Percentiles rank a stretch among this genome's conserved stretches.
Conservation (phyloP, 2,888 invertebrate species). For the Oligia strigilis region DNA sequence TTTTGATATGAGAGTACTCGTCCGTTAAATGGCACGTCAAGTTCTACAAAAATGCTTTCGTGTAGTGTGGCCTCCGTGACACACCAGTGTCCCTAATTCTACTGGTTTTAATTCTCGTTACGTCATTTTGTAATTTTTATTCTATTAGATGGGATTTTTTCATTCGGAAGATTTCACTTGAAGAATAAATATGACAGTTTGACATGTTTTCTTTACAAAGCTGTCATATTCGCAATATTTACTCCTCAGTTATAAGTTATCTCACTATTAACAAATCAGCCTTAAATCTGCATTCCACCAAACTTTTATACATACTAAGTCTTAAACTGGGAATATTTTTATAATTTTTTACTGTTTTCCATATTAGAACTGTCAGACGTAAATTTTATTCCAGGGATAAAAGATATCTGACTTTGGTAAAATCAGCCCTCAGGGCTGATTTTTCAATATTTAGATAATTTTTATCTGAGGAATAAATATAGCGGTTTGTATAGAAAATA, state of each 20-base stretch:
- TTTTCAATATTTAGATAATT: not conserved
- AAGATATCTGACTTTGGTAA: too few species aligned
- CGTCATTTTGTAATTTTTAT: not conserved
- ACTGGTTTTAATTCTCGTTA: not conserved
- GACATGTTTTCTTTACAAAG: not conserved
- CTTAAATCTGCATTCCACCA: not conserved
- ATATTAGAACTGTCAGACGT: too few species aligned
- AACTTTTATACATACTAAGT: too few species aligned
- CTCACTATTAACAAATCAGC: not conserved
- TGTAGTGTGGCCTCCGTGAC: not conserved
- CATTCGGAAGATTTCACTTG: not conserved
- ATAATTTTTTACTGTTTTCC: too few species aligned
- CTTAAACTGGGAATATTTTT: too few species aligned
- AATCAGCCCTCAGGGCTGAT: too few species aligned
- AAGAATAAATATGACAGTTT: not conserved
- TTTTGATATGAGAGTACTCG: not conserved
- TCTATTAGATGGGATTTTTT: not conserved
- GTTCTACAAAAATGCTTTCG: not conserved
- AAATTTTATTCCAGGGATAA: too few species aligned
- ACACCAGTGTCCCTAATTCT: not conserved
- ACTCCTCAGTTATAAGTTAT: not conserved
- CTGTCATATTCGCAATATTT: not conserved
- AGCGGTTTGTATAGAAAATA: too few species aligned
- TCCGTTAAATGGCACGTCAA: not conserved
- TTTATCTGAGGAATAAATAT: too few species aligned